Percentiles rank a stretch among this genome's conserved stretches.
Conservation (phyloP, 2,113 vertebrate genomes). For the Eulemur macaco region DNA sequence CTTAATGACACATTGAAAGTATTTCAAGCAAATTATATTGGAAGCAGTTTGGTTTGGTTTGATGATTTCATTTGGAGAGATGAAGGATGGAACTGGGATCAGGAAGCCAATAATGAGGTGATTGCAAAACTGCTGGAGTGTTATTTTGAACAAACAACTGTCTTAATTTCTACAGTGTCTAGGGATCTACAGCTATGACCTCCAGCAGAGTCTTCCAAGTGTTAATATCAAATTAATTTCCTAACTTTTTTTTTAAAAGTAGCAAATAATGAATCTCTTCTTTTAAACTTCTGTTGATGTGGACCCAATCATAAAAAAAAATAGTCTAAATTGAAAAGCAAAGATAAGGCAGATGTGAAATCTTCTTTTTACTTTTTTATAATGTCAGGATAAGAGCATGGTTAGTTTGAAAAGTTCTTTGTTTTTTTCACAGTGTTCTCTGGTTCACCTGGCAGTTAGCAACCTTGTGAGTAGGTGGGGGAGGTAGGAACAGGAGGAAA, state of each 20-base stretch:
- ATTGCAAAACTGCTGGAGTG: not conserved
- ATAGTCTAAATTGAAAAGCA: not conserved
- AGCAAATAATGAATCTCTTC: not conserved
- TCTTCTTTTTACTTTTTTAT: not conserved
- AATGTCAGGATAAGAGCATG: not conserved
- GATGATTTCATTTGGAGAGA: slow-evolving; percentile 33
- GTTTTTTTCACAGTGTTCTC: not conserved
- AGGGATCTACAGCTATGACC: not conserved
- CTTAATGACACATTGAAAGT: not conserved
- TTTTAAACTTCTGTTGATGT: not conserved
- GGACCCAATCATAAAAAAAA: not conserved
- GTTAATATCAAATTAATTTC: slow-evolving; percentile 24
- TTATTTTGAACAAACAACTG: not conserved
- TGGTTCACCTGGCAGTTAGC: not conserved
- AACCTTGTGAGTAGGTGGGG: not conserved
- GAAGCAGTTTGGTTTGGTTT: slow-evolving; percentile 43
- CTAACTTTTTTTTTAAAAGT: not conserved
- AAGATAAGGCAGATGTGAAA: not conserved
- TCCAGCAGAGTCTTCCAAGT: not conserved
- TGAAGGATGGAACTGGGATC: not conserved
- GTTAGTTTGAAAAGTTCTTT: not conserved
- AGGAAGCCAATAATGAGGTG: not conserved
- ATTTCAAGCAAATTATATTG: slow-evolving; percentile 43
- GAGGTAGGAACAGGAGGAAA: slow-evolving; percentile 2
- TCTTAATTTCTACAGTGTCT: not conserved